Conservation (phyloP, 1,140 invertebrate species). For the Cotesia chilonis region DNA sequence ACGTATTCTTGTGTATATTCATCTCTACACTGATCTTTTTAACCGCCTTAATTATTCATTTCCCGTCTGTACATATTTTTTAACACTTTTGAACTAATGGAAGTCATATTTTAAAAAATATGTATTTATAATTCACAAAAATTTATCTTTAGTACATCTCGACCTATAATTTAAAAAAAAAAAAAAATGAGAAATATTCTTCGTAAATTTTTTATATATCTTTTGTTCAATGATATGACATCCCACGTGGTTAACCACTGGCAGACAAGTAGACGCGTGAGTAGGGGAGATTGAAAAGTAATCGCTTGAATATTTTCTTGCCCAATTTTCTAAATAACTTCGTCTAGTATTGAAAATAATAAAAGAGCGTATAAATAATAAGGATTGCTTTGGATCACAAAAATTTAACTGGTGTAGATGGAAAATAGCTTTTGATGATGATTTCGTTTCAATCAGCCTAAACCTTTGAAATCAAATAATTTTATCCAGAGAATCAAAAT, state of each 20-base stretch:
- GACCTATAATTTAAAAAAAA: background rate
- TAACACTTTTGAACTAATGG: slow-evolving; percentile 32
- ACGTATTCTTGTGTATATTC: too few species aligned
- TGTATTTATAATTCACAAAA: background rate
- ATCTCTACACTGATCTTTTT: slow-evolving; percentile 16
- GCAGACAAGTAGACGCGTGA: slow-evolving; percentile 41
- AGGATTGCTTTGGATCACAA: too few species aligned
- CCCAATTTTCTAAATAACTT: slow-evolving; percentile 39
- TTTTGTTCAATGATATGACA: slow-evolving; percentile 12
- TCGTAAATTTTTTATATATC: too few species aligned
- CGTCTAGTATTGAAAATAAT: slow-evolving; percentile 1
- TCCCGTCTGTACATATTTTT: slow-evolving; percentile 30
- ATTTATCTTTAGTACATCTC: background rate
- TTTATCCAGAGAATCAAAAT: too few species aligned
- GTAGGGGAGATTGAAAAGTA: slow-evolving; percentile 62
- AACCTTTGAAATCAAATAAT: too few species aligned
- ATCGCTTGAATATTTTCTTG: slow-evolving; percentile 59
- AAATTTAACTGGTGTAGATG: too few species aligned
- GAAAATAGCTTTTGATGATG: too few species aligned
- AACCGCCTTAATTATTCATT: slow-evolving; percentile 34
- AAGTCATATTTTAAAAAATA: slow-evolving; percentile 21
- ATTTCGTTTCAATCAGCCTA: too few species aligned
- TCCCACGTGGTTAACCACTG: slow-evolving; percentile 53
- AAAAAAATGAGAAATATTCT: background rate
- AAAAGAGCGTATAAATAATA: too few species aligned